phyloP scores from a whole-genome alignment of 2,888 invertebrate genomes.

The Drosophila mulleri region DNA sequence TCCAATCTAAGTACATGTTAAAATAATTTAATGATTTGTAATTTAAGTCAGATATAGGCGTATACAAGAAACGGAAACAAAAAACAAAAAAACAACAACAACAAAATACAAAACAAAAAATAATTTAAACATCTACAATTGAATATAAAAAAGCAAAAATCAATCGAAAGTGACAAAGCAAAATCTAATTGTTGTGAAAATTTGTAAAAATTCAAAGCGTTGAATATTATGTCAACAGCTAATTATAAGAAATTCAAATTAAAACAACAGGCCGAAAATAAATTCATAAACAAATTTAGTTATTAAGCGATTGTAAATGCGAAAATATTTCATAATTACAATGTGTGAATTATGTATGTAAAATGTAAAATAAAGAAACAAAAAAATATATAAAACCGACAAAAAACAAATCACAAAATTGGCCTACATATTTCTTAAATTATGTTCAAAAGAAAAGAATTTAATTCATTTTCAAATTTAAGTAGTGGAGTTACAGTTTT shows the following conservation, averaged over 20 bases:
- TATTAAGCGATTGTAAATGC: slow-evolving; percentile 73
- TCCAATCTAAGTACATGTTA: slow-evolving; percentile 80
- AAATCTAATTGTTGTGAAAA: slow-evolving; percentile 62
- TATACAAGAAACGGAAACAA: slow-evolving; percentile 64
- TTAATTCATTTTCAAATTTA: not conserved
- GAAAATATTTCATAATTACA: slow-evolving; percentile 74
- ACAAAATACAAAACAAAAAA: slow-evolving; percentile 59
- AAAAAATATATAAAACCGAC: slow-evolving; percentile 73
- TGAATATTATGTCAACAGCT: slow-evolving; percentile 37
- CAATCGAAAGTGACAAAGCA: slow-evolving; percentile 71
- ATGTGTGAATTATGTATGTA: slow-evolving; percentile 82
- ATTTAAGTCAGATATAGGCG: slow-evolving; percentile 73
- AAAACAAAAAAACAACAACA: slow-evolving; percentile 61
- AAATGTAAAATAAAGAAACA: slow-evolving; percentile 82
- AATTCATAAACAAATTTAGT: slow-evolving; percentile 73
- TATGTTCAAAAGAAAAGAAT: not conserved
- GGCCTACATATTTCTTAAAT: not conserved
- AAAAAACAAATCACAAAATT: not conserved
- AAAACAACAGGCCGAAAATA: slow-evolving; percentile 54
- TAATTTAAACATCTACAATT: slow-evolving; percentile 48
- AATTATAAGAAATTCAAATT: slow-evolving; percentile 27
- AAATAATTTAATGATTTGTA: slow-evolving; percentile 79
- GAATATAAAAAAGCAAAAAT: slow-evolving; percentile 27
- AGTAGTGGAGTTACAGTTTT: not conserved
- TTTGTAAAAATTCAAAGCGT: slow-evolving; percentile 33